These are phyloP conservation scores for Blera fallax DNA, from an alignment of 2,888 invertebrate genomes.

Conservation along the genomic window DNA sequence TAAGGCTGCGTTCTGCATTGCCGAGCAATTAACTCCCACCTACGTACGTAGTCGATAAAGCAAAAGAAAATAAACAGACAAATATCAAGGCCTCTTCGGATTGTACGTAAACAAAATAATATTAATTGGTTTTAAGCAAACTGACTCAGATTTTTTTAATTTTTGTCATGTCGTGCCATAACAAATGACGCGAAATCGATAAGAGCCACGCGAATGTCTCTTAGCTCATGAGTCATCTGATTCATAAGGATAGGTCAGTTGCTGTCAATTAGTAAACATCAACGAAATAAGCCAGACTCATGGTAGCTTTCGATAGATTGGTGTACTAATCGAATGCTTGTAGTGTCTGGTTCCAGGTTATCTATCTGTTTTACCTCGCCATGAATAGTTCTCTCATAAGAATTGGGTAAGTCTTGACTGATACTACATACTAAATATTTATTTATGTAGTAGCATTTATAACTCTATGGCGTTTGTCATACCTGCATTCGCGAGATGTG, in stretches of 20 bases:
- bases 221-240: not conserved
- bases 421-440: no score
- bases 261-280: not conserved
- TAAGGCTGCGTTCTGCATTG: no score
- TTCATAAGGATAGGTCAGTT: not conserved
- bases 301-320: not conserved
- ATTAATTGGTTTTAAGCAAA: not conserved
- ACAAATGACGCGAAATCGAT: not conserved
- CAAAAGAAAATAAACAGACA: not conserved
- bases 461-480: no score
- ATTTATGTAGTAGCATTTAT: no score
- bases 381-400: no score
- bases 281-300: not conserved
- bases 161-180: not conserved
- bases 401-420: no score
- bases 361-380: no score
- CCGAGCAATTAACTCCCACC: no score
- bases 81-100: not conserved
- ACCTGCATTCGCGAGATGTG: no score
- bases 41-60: not conserved
- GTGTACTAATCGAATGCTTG: no score
- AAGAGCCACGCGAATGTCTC: not conserved
- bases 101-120: not conserved
- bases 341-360: no score
- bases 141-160: not conserved